phyloP scores from a whole-genome alignment of 2,797 vertebrate genomes.

The Fistularia tabacaria region DNA sequence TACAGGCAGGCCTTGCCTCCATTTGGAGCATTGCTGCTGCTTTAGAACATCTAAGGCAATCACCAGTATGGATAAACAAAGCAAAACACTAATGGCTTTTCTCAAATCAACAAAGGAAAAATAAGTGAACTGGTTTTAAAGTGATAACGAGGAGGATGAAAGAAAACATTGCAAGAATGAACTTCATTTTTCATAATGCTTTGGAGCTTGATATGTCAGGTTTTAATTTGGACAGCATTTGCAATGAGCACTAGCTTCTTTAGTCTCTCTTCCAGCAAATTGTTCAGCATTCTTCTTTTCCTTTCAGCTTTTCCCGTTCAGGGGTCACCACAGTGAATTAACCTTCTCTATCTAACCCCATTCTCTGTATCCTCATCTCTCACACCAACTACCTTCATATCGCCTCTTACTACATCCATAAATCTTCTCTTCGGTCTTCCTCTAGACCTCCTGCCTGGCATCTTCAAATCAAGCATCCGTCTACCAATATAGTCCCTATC shows the following conservation, averaged over 20 bases:
- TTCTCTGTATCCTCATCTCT: too few relatives aligned
- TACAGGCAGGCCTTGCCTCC: constrained; percentile 63
- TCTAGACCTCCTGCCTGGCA: too few relatives aligned
- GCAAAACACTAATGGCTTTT: constrained; percentile 66
- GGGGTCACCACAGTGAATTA: too few relatives aligned
- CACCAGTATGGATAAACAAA: constrained; percentile 66
- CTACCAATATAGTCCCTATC: too few relatives aligned
- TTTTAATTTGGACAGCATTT: constrained; percentile 41
- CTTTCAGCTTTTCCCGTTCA: too few relatives aligned
- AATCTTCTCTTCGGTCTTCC: too few relatives aligned
- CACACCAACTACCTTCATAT: too few relatives aligned
- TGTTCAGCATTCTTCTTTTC: constrained; percentile 26
- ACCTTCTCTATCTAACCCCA: too few relatives aligned
- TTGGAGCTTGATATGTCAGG: constrained; percentile 23
- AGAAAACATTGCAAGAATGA: constrained; percentile 28
- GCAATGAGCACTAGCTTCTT: constrained; percentile 25
- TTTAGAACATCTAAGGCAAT: constrained; percentile 70
- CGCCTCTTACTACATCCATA: too few relatives aligned
- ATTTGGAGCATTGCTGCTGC: constrained; percentile 58
- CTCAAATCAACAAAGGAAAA: constrained; percentile 66
- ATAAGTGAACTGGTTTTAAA: constrained; percentile 56
- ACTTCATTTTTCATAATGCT: constrained; percentile 27
- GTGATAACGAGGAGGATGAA: constrained; percentile 67
- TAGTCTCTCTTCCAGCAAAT: constrained; percentile 29
- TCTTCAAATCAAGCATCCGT: too few relatives aligned